Conservation (phyloP, 2,888 invertebrate species). For the Amblyjoppa proteus region DNA sequence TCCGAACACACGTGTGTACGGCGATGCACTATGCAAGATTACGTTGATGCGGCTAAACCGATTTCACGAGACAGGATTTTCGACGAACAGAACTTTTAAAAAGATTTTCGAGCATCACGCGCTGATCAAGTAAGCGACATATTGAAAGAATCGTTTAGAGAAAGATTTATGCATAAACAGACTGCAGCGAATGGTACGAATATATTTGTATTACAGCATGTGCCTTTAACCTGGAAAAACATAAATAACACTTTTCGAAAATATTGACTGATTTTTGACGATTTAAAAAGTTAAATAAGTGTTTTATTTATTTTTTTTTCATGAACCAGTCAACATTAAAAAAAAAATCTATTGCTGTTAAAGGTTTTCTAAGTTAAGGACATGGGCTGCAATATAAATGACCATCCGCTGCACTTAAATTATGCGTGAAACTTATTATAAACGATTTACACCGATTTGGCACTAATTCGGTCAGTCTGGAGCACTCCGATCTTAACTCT, state of each 20-base stretch:
- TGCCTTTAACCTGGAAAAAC: too few relatives aligned
- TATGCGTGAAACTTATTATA: neutral
- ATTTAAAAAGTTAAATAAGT: neutral
- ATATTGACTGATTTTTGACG: too few relatives aligned
- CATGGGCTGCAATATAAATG: neutral
- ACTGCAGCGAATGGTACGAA: too few relatives aligned
- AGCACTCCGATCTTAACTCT: neutral
- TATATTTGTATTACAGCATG: too few relatives aligned
- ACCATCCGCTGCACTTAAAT: neutral
- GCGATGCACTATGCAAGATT: slow-evolving; percentile 40
- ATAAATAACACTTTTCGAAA: too few relatives aligned
- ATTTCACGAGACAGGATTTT: neutral
- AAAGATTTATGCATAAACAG: too few relatives aligned
- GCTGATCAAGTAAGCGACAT: too few relatives aligned
- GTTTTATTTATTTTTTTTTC: neutral
- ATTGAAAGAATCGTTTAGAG: too few relatives aligned
- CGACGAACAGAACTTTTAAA: neutral
- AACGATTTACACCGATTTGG: neutral
- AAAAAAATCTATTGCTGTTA: neutral
- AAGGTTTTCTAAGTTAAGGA: neutral
- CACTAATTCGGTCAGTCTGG: neutral
- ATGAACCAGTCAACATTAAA: neutral
- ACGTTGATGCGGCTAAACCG: neutral
- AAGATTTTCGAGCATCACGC: too few relatives aligned
- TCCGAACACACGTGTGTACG: slow-evolving; percentile 45